phyloP scores from a whole-genome alignment of 2,113 vertebrate genomes.

The Acanthisitta chloris region DNA sequence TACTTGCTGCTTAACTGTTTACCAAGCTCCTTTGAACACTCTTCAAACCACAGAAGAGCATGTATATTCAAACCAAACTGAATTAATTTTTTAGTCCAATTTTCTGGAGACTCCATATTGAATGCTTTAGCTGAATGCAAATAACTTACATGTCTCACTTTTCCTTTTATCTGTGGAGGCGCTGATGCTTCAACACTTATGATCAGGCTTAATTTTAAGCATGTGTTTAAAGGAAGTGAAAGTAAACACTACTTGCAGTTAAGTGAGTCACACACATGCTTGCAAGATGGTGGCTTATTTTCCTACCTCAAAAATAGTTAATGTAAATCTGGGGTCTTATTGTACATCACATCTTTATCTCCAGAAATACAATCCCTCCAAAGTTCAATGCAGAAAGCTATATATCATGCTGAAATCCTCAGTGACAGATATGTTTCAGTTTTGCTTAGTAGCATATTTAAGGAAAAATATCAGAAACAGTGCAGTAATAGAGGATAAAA shows the following conservation, averaged over 20 bases:
- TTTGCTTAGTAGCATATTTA: neutral
- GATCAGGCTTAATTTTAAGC: slow-evolving; percentile 13
- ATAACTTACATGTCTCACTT: slow-evolving; percentile 4
- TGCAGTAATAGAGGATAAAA: neutral
- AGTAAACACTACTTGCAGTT: neutral
- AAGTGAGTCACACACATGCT: neutral
- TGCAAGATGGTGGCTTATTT: neutral
- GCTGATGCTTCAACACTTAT: neutral
- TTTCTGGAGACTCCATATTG: slow-evolving; percentile 46
- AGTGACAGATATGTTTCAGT: neutral
- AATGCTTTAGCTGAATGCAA: slow-evolving; percentile 37
- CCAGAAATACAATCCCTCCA: neutral
- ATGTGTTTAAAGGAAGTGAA: neutral
- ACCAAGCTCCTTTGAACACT: slow-evolving; percentile 54
- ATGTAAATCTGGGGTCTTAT: neutral
- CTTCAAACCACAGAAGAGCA: slow-evolving; percentile 47
- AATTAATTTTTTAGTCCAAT: slow-evolving; percentile 54
- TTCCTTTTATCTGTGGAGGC: slow-evolving; percentile 32
- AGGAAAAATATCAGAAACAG: neutral
- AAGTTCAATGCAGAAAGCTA: neutral
- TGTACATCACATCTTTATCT: neutral
- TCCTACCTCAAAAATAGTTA: neutral
- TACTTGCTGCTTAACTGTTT: slow-evolving; percentile 59
- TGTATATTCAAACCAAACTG: slow-evolving; percentile 47
- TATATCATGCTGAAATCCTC: neutral